These are phyloP conservation scores for Erinaceus europaeus DNA, from an alignment of 2,113 vertebrate genomes.

Conservation along the genomic window DNA sequence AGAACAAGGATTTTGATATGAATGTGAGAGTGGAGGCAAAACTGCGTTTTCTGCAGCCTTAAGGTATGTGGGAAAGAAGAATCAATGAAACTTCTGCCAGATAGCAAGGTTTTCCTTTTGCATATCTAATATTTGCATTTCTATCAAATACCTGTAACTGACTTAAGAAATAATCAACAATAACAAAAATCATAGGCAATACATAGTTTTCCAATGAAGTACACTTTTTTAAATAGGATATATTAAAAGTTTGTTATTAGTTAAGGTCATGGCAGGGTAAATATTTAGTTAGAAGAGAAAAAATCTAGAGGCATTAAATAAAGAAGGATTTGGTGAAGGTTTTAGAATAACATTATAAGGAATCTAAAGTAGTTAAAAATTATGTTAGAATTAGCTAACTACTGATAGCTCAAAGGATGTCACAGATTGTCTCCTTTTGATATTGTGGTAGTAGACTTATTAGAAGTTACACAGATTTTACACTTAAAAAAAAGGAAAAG, in stretches of 20 bases:
- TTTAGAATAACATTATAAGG: not conserved
- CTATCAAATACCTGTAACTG: not conserved
- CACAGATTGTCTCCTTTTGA: not conserved
- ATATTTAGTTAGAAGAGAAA: not conserved
- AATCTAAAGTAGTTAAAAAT: not conserved
- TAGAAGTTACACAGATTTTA: not conserved
- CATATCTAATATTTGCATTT: not conserved
- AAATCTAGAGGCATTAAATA: not conserved
- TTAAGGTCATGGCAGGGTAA: not conserved
- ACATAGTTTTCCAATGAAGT: not conserved
- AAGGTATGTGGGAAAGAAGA: accelerated
- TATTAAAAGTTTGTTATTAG: not conserved
- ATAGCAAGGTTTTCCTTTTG: not conserved
- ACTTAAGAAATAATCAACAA: not conserved
- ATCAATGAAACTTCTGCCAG: not conserved
- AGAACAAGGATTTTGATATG: not conserved
- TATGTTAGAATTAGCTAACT: not conserved
- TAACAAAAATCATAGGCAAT: not conserved
- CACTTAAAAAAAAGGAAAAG: too few species aligned
- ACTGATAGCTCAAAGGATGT: not conserved
- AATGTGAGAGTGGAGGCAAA: not conserved
- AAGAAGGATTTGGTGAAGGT: not conserved
- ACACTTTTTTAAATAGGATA: not conserved
- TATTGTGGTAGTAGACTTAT: not conserved
- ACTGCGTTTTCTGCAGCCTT: not conserved